Evolutionary conservation across 2,888 invertebrate genomes (phyloP), one percentile per base, ranked within the genome.

Genomic region (Heliconius sara): DNA sequence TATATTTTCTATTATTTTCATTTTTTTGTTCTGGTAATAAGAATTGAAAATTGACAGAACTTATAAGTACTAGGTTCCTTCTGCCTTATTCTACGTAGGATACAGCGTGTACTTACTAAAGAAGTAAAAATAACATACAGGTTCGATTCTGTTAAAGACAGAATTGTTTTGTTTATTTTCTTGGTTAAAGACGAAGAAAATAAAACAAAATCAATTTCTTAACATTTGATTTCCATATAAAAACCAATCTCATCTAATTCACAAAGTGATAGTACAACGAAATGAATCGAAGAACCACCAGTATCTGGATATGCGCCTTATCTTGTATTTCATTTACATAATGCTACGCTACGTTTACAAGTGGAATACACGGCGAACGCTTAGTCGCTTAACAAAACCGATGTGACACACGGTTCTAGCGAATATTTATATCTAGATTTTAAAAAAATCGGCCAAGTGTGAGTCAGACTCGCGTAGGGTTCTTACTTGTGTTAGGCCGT

Each of bases 261-360:
- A 30, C 74, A 72, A 79, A 70, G 71, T 79, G 73, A 71, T 75
- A 43, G 66, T 65, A 60, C 78, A 80, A 75, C 70, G 63, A 65
- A 75, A 80, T 66, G 76, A 80, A 65, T 76, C 78, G 66, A 71
- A 65, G 77, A 79, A 79, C 73, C 76, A 67, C 75, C 25, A 73
- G 77, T 79, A 81, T 83, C 78, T 80, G 74, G 78, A 81, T 81
- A 80, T 79, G 34, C 72, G 74, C 76, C 67, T 83, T 83, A 81
- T 83, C 82, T 81, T 81, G 82, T 81, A 79, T 82, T 82, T 81
- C 82, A 83, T 83, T 83, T 82, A 81, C 83, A 83, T 83, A 82
- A 83, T 80, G 83, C 77, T 57, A 65, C 76, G 77, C 79, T 83
- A 81, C 82, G 81, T 81, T 82, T 80, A 83, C 83, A 80, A 80